Evolutionary conservation across 1,140 invertebrate species (phyloP), one percentile per base, ranked within the genome.

Genomic region (Diachasma alloeum): DNA sequence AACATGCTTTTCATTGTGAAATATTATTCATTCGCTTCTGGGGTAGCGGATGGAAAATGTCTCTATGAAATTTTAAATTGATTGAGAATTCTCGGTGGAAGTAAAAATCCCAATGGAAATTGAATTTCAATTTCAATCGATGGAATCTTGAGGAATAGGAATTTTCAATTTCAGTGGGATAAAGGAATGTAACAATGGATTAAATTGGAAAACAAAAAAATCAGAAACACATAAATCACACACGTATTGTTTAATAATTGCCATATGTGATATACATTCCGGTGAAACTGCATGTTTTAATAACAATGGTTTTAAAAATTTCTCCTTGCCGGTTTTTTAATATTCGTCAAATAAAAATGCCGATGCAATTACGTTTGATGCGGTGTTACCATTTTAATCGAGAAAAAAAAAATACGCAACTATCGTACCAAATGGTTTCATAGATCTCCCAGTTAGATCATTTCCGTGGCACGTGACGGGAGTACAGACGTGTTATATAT

Each of bases 391-490:
- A 76, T 71, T 75, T 75, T 69, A 70, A 75, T 75, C 66, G 26
- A 48, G 9, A 13, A 53, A n/a, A n/a, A n/a, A n/a, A n/a, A n/a
- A n/a, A 70, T 46, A 59, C 44, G 74, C 74, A 76, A 76, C 48
- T 59, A 71, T 71, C 26, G 26, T 53, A 46, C 19, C 19, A 63
- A 66, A 73, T 26, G 42, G 19, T 36, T 46, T 68, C 59, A 76
- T 76, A 76, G 74, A 71, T 76, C 74, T 53, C 24, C 44, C 31
- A 48, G 37, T 39, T 76, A 76, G 74, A 76, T 76, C 74, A 75
- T 44, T 75, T 75, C 74, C 74, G 48, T 24, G 39, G 68, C 74
- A 76, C 74, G 74, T 76, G 74, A 76, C 74, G 42, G 53, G 48
- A 22, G 46, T 42, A 56, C 56, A 73, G 11, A 73, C 37, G n/a